These are phyloP conservation scores for Felis chaus DNA, from an alignment of 2,113 vertebrate species.

Conservation along the genomic window DNA sequence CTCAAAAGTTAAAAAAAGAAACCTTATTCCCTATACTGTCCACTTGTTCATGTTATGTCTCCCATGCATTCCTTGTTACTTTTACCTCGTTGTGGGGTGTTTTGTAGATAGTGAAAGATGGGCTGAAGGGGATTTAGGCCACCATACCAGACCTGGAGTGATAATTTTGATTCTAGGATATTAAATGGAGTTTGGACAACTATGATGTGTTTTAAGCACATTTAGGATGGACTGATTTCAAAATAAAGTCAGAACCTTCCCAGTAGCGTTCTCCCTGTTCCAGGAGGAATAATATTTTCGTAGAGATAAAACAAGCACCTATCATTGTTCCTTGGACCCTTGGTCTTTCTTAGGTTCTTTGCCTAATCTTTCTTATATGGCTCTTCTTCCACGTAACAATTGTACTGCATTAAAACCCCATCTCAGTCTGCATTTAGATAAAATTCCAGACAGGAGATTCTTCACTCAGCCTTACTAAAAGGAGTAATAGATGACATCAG, in stretches of 20 bases:
- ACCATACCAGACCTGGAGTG: not conserved
- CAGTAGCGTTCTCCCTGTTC: not conserved
- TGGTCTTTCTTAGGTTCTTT: not conserved
- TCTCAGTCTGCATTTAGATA: not conserved
- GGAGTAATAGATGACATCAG: not conserved
- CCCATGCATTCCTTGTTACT: not conserved
- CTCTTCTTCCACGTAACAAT: not conserved
- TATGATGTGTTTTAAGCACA: not conserved
- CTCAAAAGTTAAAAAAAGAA: not conserved
- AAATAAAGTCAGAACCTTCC: not conserved
- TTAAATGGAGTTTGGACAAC: not conserved
- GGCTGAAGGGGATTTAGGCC: not conserved
- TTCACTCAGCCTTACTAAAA: not conserved
- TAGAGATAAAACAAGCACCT: not conserved
- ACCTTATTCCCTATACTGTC: accelerated
- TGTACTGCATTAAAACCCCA: not conserved
- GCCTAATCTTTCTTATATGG: not conserved
- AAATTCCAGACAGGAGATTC: not conserved
- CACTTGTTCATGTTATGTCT: not conserved
- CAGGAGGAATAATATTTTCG: not conserved
- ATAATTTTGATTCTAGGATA: not conserved
- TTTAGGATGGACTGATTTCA: not conserved
- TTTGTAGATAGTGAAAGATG: not conserved
- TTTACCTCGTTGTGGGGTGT: not conserved
- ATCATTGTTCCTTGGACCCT: not conserved